phyloP scores from a whole-genome alignment of 2,888 invertebrate genomes.

The Nyleta sp. region DNA sequence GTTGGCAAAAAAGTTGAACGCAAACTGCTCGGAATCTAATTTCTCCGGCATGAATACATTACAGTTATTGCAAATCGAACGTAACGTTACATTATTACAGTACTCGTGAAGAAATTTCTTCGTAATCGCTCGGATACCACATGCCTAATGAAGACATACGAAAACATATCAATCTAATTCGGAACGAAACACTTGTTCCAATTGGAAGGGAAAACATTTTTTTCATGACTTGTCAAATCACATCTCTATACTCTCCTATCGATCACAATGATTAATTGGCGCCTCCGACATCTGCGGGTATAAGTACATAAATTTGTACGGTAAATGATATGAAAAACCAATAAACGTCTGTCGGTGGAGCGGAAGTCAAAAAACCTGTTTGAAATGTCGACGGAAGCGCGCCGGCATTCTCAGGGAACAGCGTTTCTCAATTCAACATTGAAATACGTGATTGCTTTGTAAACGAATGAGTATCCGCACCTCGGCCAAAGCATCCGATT shows the following conservation, averaged over 20 bases:
- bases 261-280: constrained; percentile 24
- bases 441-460: constrained; percentile 54
- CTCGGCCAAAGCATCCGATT: constrained; percentile 39
- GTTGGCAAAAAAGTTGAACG: no score
- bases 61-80: not conserved
- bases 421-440: constrained; percentile 54
- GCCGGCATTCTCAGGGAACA: constrained; percentile 31
- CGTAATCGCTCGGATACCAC: not conserved
- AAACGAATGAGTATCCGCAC: constrained; percentile 41
- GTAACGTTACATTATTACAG: not conserved
- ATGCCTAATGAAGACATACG: constrained; percentile 22
- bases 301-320: constrained; percentile 29
- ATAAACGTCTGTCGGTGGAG: constrained; percentile 3
- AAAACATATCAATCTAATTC: constrained; percentile 4
- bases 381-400: constrained; percentile 38
- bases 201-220: no score
- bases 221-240: no score
- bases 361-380: constrained; percentile 45
- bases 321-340: constrained; percentile 35
- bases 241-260: no score
- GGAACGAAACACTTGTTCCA: not conserved
- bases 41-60: not conserved
- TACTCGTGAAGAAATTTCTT: constrained; percentile 2
- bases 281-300: constrained; percentile 1
- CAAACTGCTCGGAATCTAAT: not conserved